Evolutionary conservation across 2,888 invertebrate species (phyloP).

Genomic region (Prenolepis imparis): DNA sequence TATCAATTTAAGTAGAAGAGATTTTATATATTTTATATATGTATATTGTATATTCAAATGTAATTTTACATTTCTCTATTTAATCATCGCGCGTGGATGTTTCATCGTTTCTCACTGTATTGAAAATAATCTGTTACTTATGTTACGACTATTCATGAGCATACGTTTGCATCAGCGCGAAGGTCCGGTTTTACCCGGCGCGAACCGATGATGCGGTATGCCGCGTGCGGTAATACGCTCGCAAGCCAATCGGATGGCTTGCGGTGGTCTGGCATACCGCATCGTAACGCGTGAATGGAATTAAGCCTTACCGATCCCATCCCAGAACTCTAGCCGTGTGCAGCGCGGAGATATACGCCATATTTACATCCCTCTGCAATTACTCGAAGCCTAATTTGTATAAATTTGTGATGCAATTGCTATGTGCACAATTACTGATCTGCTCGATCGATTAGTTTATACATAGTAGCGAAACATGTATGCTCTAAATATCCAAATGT

Average conservation of each 20-base stretch:
- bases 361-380: constrained; percentile 39
- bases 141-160: neutral
- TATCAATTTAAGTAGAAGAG: neutral
- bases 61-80: neutral
- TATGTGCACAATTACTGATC: neutral
- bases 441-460: neutral
- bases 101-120: neutral
- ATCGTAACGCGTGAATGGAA: constrained; percentile 54
- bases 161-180: constrained; percentile 28
- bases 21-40: neutral
- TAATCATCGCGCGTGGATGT: neutral
- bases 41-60: neutral
- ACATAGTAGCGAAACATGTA: neutral
- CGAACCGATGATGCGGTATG: constrained; percentile 53
- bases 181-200: constrained; percentile 45
- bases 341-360: constrained; percentile 16
- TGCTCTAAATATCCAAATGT: neutral
- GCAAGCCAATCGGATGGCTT: constrained; percentile 55
- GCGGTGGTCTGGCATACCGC: constrained; percentile 45
- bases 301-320: constrained; percentile 52
- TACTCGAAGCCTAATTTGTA: constrained; percentile 24
- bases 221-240: constrained; percentile 53
- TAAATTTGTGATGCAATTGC: constrained; percentile 28
- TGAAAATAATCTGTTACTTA: constrained; percentile 14
- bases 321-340: neutral